Evolutionary conservation across 2,797 vertebrate genomes (phyloP).

Genomic region (Danionella dracula): DNA sequence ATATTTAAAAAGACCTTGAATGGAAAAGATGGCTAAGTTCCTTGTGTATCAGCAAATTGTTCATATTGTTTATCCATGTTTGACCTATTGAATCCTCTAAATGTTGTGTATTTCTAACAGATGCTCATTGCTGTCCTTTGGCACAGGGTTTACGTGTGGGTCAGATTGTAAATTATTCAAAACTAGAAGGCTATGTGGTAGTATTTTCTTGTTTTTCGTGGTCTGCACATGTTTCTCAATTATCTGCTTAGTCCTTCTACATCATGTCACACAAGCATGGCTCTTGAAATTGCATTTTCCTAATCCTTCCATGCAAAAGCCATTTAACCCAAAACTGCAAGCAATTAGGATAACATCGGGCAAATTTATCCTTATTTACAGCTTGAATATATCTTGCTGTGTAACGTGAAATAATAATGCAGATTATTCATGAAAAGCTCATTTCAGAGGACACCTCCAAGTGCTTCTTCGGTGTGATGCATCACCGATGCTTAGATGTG

Average conservation of each 20-base stretch:
- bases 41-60: background rate
- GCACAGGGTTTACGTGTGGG: background rate
- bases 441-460: slow-evolving; percentile 42
- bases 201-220: background rate
- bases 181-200: background rate
- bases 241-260: background rate
- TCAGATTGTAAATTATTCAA: slow-evolving; percentile 4
- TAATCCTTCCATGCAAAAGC: slow-evolving; percentile 45
- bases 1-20: too few species aligned
- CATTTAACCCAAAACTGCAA: slow-evolving; percentile 44
- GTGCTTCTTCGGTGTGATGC: slow-evolving; percentile 25
- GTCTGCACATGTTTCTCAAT: slow-evolving; percentile 18
- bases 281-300: slow-evolving; percentile 48
- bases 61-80: background rate
- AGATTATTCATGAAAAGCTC: slow-evolving; percentile 49
- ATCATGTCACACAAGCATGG: slow-evolving; percentile 40
- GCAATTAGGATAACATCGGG: slow-evolving; percentile 51
- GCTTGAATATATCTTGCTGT: slow-evolving; percentile 38
- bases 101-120: background rate
- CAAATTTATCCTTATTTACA: slow-evolving; percentile 49
- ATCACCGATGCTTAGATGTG: slow-evolving; percentile 23
- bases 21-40: too few species aligned
- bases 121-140: background rate
- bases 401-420: slow-evolving; percentile 46
- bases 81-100: background rate